Conservation (phyloP, 2,888 invertebrate species). For the Acleris literana region DNA sequence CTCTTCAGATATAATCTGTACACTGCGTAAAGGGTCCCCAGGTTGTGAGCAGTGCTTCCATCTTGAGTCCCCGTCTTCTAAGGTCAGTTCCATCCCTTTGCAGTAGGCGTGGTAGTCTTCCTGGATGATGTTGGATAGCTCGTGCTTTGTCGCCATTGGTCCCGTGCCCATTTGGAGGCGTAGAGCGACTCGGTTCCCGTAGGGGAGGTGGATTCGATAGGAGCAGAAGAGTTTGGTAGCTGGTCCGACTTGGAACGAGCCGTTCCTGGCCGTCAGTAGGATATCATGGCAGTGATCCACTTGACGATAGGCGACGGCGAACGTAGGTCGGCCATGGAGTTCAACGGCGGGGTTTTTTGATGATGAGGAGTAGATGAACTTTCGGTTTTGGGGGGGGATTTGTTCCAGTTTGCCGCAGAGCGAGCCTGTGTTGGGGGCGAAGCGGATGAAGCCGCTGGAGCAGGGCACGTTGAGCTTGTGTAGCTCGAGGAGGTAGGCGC, state of each 20-base stretch:
- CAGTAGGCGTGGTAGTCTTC: slow-evolving; percentile 72
- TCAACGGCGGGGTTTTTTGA: slow-evolving; percentile 81
- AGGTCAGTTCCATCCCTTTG: slow-evolving; percentile 81
- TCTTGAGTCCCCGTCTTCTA: slow-evolving; percentile 82
- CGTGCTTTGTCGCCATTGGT: slow-evolving; percentile 61
- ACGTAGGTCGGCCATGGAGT: slow-evolving; percentile 86
- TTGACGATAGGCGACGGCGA: slow-evolving; percentile 86
- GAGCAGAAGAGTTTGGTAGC: slow-evolving; percentile 85
- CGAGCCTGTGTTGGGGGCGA: slow-evolving; percentile 76
- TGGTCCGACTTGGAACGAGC: slow-evolving; percentile 86
- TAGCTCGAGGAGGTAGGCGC: slow-evolving; percentile 86
- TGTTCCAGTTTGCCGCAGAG: slow-evolving; percentile 89
- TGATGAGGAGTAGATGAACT: slow-evolving; percentile 80
- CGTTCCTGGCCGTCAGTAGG: slow-evolving; percentile 85
- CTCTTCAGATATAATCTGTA: slow-evolving; percentile 84
- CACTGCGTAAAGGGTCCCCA: slow-evolving; percentile 82
- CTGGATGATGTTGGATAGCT: slow-evolving; percentile 64
- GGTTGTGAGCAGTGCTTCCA: slow-evolving; percentile 85
- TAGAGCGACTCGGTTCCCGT: slow-evolving; percentile 87
- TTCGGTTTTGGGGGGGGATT: slow-evolving; percentile 82
- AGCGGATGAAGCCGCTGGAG: slow-evolving; percentile 83
- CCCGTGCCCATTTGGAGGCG: slow-evolving; percentile 84
- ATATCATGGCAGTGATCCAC: slow-evolving; percentile 90
- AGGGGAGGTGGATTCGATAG: slow-evolving; percentile 87
- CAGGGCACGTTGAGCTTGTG: slow-evolving; percentile 89